Evolutionary conservation across 1,140 invertebrate species (phyloP), one percentile per base, ranked within the genome.

Genomic region (Thalassaphorura encarpata): DNA sequence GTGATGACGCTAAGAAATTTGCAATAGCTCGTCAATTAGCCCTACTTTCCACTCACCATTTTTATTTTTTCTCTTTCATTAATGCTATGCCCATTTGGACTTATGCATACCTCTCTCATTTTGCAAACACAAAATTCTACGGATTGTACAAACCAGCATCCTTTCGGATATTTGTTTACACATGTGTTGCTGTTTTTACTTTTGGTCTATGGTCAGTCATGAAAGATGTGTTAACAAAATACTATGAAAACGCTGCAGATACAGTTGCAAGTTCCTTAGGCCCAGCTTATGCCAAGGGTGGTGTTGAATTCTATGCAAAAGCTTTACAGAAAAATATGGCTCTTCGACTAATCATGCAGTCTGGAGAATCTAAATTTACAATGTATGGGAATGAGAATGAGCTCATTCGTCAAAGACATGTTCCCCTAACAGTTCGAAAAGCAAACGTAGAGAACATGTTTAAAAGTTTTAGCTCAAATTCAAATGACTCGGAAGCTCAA

Each of bases 1-100:
- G 82, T 11, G 80, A 85, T 41, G 78, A 84, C 42, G 84, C 84
- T 4, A 78, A 87, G 67, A 77, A 84, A 53, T 89, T 85, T 75
- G 85, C 79, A 13, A 79, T 89, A 23, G 85, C 83, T 49, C 75
- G 80, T 55, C 80, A 87, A 72, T 76, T 89, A 41, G 67, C 80
- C 49, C 74, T 77, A 67, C 68, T 74, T 13, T 70, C 80, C 49
- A 78, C 77, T 8, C 67, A 75, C 45, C 75, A 79, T 60, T 62
- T 80, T 6, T 66, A 77, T 16, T 66, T 76, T 41, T 76, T 79
- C 63, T 76, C 73, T 2, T 46, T 72, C 3, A 76, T 75, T 63
- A 73, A 72, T 54, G 69, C 72, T 52, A 16, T 68, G 1, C 68
- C 70, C 39, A 66, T 80, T 49, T 61, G 78, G 28, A 64, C 69